Evolutionary conservation across 2,113 vertebrate genomes (phyloP).

Genomic region (Clarias magur): DNA sequence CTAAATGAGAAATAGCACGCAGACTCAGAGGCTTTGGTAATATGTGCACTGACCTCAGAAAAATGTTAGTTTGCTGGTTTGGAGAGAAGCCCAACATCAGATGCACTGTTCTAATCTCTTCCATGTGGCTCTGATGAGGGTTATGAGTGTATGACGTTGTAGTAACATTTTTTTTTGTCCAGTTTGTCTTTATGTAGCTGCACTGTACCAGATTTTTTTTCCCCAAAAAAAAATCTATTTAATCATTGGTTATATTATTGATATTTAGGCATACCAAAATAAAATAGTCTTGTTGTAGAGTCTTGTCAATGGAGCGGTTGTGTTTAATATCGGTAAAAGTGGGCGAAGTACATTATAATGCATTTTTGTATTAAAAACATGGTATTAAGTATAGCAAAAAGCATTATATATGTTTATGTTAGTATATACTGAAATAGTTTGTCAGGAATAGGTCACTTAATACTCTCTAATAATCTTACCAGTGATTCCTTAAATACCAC

Average conservation of each 20-base stretch:
- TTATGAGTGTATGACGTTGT: background rate
- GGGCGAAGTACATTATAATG: background rate
- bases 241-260: background rate
- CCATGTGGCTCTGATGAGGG: constrained; percentile 39
- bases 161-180: background rate
- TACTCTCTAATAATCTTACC: background rate
- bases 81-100: constrained; percentile 25
- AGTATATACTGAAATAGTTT: background rate
- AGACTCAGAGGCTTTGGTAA: background rate
- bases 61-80: constrained; percentile 37
- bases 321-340: background rate
- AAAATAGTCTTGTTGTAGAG: background rate
- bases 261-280: background rate
- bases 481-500: constrained; percentile 18
- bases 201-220: background rate
- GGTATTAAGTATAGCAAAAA: background rate
- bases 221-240: background rate
- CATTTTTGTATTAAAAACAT: background rate
- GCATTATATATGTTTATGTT: background rate
- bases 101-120: constrained; percentile 40
- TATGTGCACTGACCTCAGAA: constrained; percentile 19
- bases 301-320: background rate
- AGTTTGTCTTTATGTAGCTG: background rate
- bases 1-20: background rate
- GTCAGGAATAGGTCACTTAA: background rate